A percentile compares a stretch with the other conserved stretches of the same genome.
phyloP scores from a whole-genome alignment of 2,888 invertebrate genomes.

The Physocephala rufipes region DNA sequence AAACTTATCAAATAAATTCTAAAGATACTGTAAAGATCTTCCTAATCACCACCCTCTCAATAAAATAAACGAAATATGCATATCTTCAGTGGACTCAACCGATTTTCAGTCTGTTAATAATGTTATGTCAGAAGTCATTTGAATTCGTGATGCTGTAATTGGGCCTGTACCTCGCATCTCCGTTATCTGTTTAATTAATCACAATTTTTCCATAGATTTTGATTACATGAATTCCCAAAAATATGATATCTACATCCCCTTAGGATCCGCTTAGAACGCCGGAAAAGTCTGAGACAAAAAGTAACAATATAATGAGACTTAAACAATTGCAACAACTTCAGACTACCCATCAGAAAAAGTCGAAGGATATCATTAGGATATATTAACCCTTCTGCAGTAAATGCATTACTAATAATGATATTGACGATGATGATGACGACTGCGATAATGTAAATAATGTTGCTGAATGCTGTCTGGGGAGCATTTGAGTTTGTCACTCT shows the following conservation, averaged over 20 bases:
- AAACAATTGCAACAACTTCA: not conserved
- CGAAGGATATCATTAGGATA: slow-evolving; percentile 37
- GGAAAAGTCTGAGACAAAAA: slow-evolving; percentile 30
- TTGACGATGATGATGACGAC: slow-evolving; percentile 11
- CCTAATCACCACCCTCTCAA: too few species aligned
- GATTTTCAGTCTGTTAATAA: slow-evolving; percentile 24
- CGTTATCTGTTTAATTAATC: not conserved
- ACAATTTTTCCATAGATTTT: slow-evolving; percentile 13
- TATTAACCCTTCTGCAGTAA: slow-evolving; percentile 16
- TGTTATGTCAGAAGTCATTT: slow-evolving; percentile 43
- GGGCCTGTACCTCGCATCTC: not conserved
- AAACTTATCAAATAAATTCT: too few species aligned
- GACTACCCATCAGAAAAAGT: slow-evolving; percentile 35
- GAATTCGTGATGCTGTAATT: slow-evolving; percentile 42
- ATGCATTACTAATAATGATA: not conserved
- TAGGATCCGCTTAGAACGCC: slow-evolving; percentile 40
- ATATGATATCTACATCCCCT: slow-evolving; percentile 41
- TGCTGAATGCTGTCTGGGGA: not conserved
- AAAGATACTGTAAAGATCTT: too few species aligned
- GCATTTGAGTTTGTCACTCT: too few species aligned
- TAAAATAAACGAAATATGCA: too few species aligned
- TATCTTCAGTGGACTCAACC: not conserved
- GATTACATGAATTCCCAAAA: slow-evolving; percentile 38
- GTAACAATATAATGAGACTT: slow-evolving; percentile 18
- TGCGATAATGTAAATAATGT: slow-evolving; percentile 10